phyloP scores from a whole-genome alignment of 2,888 invertebrate genomes.

The Didymodactylos carnosus region DNA sequence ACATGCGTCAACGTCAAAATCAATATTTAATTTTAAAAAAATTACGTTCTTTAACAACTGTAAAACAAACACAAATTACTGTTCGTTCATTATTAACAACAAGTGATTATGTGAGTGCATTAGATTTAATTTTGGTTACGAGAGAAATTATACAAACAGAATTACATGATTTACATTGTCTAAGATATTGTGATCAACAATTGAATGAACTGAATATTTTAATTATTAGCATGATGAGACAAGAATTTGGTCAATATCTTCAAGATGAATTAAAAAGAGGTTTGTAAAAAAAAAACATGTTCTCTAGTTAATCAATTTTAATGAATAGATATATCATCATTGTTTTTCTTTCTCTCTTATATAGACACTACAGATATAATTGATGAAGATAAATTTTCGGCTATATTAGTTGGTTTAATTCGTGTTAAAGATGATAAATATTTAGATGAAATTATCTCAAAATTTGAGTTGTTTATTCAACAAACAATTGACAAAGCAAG shows the following conservation, averaged over 20 bases:
- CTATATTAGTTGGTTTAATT: background rate
- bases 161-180: conserved; percentile 56
- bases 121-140: conserved; percentile 84
- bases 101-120: conserved; percentile 84
- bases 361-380: background rate
- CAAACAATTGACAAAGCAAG: background rate
- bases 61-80: conserved; percentile 90
- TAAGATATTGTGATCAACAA: conserved; percentile 75
- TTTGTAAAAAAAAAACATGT: background rate
- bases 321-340: background rate
- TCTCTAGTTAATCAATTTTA: background rate
- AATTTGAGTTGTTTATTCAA: background rate
- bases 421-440: background rate
- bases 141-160: conserved; percentile 76
- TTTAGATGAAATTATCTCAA: background rate
- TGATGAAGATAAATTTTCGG: background rate
- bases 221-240: conserved; percentile 84
- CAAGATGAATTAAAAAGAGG: background rate
- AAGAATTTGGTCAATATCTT: conserved; percentile 50
- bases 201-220: conserved; percentile 79
- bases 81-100: conserved; percentile 78
- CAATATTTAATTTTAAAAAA: conserved; percentile 18
- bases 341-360: background rate
- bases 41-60: conserved; percentile 73
- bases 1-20: background rate